Base-by-base conservation (phyloP, 2,797 vertebrate species). In the Pseudomugil tenellus region DNA sequence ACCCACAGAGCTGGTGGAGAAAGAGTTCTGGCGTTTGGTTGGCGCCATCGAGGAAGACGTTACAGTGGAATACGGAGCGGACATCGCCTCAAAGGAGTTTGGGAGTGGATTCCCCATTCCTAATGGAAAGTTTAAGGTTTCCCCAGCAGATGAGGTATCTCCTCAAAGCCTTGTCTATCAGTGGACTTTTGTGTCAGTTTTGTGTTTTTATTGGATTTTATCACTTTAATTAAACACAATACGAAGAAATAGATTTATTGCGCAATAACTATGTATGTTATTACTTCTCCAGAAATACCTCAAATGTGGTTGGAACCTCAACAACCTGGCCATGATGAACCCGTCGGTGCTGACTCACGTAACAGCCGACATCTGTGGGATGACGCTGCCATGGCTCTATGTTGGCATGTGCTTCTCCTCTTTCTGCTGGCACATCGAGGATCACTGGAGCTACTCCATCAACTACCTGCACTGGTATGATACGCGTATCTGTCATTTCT, bases 371-470 rank as follows among this genome's bases (percentile, higher is more conserved):
- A 99, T 99, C 84, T 99, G 97, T 73, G 98, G 98, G 65, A 99
- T 99, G 98, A 99, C 98, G 2, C 89, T 99, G 63, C 98, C 98
- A 0, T 99, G 98, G 98, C 93, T 99, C 0, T 99, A 99, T 0
- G 97, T 99, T 2, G 98, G 98, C 79, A 99, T 99, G 97, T 98
- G 97, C 89, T 99, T 99, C 89, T 99, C 97, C 56, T 98, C 98
- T 9, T 99, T 99, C 87, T 99, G 98, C 79, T 99, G 98, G 98
- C 98, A 99, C 84, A 99, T 99, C n/a, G 98, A 99, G 85, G 98
- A 99, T 89, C 98, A 99, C 70, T 99, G 98, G 97, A 99, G 98
- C 91, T 99, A 99, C 83, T 99, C 97, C 0, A 98, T 99, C 90
- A 99, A 99, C 90, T 99, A 98, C 84, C 92, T 99, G 85, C 98